phyloP scores from a whole-genome alignment of 2,888 invertebrate genomes.

The Nesidiocoris tenuis region DNA sequence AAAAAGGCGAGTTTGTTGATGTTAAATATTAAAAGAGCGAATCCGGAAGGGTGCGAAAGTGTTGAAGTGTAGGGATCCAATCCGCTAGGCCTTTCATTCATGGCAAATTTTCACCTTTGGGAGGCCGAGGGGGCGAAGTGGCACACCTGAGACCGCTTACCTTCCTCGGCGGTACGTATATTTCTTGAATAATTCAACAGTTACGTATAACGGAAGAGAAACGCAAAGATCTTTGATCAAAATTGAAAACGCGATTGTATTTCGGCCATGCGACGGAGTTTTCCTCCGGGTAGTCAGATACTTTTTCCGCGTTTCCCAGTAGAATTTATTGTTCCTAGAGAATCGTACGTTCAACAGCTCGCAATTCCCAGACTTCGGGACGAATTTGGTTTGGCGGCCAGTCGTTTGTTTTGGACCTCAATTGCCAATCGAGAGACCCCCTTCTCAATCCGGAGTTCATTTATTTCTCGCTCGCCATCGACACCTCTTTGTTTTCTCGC shows the following conservation, averaged over 20 bases:
- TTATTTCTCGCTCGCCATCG: neutral
- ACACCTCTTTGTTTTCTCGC: neutral
- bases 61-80: neutral
- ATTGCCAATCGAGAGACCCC: neutral
- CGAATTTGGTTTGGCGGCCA: neutral
- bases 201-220: neutral
- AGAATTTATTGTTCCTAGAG: no score
- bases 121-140: neutral
- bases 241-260: neutral
- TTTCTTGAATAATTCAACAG: neutral
- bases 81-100: conserved; percentile 10
- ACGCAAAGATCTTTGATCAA: neutral
- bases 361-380: neutral
- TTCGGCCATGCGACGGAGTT: neutral
- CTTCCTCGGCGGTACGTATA: neutral
- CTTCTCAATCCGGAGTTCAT: neutral
- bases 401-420: neutral
- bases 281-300: no score
- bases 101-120: conserved; percentile 3
- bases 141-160: neutral
- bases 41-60: neutral
- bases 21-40: conserved; percentile 17
- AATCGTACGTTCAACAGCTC: no score
- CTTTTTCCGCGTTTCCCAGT: no score
- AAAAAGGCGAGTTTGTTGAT: conserved; percentile 5